Conservation (phyloP, 2,797 vertebrate species). For the Helarctos malayanus region DNA sequence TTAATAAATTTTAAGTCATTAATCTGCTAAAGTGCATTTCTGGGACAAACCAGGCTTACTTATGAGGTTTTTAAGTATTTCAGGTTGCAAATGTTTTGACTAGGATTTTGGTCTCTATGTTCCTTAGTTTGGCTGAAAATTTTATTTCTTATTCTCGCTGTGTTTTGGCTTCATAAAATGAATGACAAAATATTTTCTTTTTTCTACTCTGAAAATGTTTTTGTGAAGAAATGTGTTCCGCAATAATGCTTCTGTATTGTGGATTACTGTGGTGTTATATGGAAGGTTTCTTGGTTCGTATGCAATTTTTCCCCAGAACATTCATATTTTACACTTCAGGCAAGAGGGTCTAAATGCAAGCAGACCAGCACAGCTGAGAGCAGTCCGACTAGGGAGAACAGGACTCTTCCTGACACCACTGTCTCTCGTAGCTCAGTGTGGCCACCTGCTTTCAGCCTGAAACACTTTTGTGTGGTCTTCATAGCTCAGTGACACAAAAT, state of each 20-base stretch:
- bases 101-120: neutral
- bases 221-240: constrained; percentile 1
- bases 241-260: neutral
- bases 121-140: constrained; percentile 30
- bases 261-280: neutral
- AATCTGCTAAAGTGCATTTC: constrained; percentile 78
- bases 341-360: neutral
- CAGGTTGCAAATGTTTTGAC: constrained; percentile 22
- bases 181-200: neutral
- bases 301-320: neutral
- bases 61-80: constrained; percentile 49
- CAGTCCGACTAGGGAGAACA: neutral
- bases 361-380: neutral
- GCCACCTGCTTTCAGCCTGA: neutral
- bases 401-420: neutral
- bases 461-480: neutral
- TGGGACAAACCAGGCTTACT: constrained; percentile 62
- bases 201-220: neutral
- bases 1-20: constrained; percentile 77
- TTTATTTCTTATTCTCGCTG: neutral
- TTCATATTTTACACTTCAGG: neutral
- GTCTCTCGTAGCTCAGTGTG: neutral
- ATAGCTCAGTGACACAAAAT: neutral
- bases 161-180: neutral
- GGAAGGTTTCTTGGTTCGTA: neutral